Evolutionary conservation across 2,888 invertebrate genomes (phyloP), one percentile per base, ranked within the genome.

Genomic region (Perizoma affinitatum): DNA sequence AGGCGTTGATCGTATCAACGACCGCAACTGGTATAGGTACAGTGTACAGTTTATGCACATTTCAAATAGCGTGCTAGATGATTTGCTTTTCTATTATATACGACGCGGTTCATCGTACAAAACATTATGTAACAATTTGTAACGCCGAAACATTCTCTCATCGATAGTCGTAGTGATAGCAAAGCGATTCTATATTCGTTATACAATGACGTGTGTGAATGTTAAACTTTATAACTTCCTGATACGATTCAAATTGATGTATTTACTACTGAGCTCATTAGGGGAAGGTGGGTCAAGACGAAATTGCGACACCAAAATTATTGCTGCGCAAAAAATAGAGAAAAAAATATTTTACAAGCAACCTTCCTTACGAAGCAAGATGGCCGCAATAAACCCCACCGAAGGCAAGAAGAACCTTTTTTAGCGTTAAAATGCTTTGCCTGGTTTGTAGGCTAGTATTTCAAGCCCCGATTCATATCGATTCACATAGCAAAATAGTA

Each of bases 111-210:
- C 64, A 69, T 66, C 60, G 60, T 63, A 58, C 58, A 63, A 43
- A 47, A 55, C 54, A 59, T 64, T 64, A 61, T 53, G 57, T 56
- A 38, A 38, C 38, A 38, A 38, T 22, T 22, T 22, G 38, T 38
- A 68, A 69, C 51, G 55, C 67, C 65, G 68, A 67, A 67, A 45
- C 59, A 59, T 54, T 59, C 50, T 47, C 51, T 42, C 56, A 58
- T 43, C 43, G 43, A 58, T 49, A 59, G 47, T 22, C 48, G 48
- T 43, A 11, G 34, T 50, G 48, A 43, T 54, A 57, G 38, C 38
- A 45, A 49, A 57, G 41, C 41, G 49, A 54, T 50, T 58, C 11
- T 50, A 7, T 7, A 38, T 38, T 38, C 49, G 54, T 54, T 22
- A 22, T 22, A 22, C 22, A 22, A 22, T 54, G 57, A 50, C 46